phyloP scores from a whole-genome alignment of 2,113 vertebrate species.

The Guaruba guarouba region DNA sequence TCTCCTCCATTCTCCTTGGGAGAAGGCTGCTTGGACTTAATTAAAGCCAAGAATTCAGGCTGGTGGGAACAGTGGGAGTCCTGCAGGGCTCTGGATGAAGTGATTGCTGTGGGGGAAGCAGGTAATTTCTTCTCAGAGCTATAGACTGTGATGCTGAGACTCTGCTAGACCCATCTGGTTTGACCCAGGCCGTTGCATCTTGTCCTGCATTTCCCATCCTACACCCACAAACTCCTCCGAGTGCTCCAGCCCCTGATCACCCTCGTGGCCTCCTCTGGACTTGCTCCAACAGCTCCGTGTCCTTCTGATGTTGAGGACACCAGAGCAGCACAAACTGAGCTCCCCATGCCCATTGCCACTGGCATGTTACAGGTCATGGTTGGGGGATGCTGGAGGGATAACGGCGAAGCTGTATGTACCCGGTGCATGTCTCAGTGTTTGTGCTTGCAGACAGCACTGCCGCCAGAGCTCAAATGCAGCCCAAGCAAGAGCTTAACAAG shows the following conservation, averaged over 20 bases:
- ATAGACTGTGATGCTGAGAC: not conserved
- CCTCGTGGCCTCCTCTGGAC: not conserved
- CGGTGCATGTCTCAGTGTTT: not conserved
- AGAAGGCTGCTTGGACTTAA: constrained; percentile 49
- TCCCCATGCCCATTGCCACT: fast-evolving
- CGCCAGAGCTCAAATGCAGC: constrained; percentile 39
- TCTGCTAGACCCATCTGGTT: not conserved
- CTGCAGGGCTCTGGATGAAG: constrained; percentile 29
- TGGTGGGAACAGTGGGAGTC: constrained; percentile 32
- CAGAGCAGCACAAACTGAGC: fast-evolving
- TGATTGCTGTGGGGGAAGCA: constrained; percentile 27
- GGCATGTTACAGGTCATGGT: fast-evolving
- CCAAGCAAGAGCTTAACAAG: constrained; percentile 57
- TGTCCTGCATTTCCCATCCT: not conserved
- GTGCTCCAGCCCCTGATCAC: not conserved
- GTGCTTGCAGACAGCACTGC: not conserved
- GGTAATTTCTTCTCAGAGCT: not conserved
- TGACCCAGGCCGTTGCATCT: not conserved
- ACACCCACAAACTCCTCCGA: fast-evolving
- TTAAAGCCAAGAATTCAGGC: constrained; percentile 53
- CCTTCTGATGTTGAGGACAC: not conserved
- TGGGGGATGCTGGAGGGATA: not conserved
- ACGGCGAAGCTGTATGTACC: not conserved
- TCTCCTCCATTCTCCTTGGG: not conserved
- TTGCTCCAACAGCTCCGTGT: not conserved